Conservation (phyloP, 1,140 invertebrate genomes). For the Heliconius melpomene region DNA sequence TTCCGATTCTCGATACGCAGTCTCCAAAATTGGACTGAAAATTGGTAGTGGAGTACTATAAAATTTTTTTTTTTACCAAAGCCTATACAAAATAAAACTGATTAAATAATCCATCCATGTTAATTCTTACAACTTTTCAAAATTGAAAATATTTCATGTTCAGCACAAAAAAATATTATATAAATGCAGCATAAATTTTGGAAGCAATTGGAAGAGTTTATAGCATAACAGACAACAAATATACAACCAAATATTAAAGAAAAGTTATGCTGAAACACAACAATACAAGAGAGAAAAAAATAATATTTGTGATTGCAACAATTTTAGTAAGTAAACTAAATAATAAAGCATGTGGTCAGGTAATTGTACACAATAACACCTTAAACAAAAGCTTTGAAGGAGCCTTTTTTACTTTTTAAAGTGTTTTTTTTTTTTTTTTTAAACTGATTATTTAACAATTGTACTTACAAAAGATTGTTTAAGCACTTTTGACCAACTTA, state of each 20-base stretch:
- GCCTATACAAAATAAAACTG: too few relatives aligned
- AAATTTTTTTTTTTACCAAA: too few relatives aligned
- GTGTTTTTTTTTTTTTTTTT: too few relatives aligned
- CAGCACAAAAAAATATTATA: conserved; percentile 20
- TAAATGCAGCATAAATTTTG: conserved; percentile 31
- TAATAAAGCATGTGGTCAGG: too few relatives aligned
- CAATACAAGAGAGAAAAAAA: not conserved
- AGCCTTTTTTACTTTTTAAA: too few relatives aligned
- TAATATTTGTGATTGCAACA: not conserved
- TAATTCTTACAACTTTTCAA: not conserved
- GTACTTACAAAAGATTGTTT: not conserved
- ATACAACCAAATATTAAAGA: conserved; percentile 20
- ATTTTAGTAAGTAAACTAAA: too few relatives aligned
- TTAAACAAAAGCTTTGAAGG: too few relatives aligned
- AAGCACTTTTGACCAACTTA: too few relatives aligned
- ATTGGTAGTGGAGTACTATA: too few relatives aligned
- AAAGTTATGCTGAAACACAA: conserved; percentile 9
- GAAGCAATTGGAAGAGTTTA: conserved; percentile 24
- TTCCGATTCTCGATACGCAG: too few relatives aligned
- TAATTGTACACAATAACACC: too few relatives aligned
- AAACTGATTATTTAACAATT: not conserved
- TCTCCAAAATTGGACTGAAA: too few relatives aligned
- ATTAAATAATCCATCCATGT: not conserved
- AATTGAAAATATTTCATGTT: not conserved
- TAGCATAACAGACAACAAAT: not conserved